Percentiles rank a stretch among this genome's conserved stretches.
These are phyloP conservation scores for Carcina quercana DNA, from an alignment of 2,888 invertebrate species.

Conservation along the genomic window DNA sequence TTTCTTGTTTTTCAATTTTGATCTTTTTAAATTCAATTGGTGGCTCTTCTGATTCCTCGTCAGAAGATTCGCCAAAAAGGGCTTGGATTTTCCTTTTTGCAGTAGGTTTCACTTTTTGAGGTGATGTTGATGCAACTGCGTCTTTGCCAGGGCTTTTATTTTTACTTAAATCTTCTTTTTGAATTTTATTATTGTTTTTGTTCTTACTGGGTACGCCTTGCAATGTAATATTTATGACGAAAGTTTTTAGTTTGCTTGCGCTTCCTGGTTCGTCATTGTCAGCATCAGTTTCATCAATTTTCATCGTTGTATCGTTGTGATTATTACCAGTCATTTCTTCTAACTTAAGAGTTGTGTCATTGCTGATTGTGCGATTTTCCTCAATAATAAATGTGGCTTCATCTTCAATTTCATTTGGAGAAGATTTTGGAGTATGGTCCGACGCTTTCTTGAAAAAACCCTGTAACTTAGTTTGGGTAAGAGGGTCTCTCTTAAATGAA, in stretches of 20 bases:
- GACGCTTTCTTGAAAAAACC: slow-evolving; percentile 52
- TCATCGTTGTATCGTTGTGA: slow-evolving; percentile 15
- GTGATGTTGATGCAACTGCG: slow-evolving; percentile 17
- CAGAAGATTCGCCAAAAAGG: slow-evolving; percentile 69
- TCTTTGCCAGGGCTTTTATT: slow-evolving; percentile 17
- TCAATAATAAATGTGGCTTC: slow-evolving; percentile 45
- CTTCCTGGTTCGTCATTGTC: slow-evolving; percentile 13
- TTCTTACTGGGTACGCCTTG: slow-evolving; percentile 46
- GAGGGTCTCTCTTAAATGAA: slow-evolving; percentile 61
- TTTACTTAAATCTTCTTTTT: slow-evolving; percentile 10
- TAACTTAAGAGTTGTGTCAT: slow-evolving; percentile 40
- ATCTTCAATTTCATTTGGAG: slow-evolving; percentile 41
- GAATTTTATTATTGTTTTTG: slow-evolving; percentile 12
- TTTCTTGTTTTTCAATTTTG: slow-evolving; percentile 10
- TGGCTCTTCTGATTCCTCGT: slow-evolving; percentile 46
- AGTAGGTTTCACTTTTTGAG: slow-evolving; percentile 32
- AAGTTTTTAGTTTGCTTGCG: slow-evolving; percentile 31
- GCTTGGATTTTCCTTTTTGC: slow-evolving; percentile 63
- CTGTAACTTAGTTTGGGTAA: slow-evolving; percentile 65
- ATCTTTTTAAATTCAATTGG: slow-evolving; percentile 9
- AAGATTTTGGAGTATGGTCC: slow-evolving; percentile 27
- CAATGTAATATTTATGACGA: slow-evolving; percentile 61
- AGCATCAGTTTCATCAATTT: slow-evolving; percentile 16
- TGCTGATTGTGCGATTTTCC: slow-evolving; percentile 30
- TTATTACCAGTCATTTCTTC: slow-evolving; percentile 22